Conservation (phyloP, 2,888 invertebrate genomes). For the Mongoloraphidia duomilia region DNA sequence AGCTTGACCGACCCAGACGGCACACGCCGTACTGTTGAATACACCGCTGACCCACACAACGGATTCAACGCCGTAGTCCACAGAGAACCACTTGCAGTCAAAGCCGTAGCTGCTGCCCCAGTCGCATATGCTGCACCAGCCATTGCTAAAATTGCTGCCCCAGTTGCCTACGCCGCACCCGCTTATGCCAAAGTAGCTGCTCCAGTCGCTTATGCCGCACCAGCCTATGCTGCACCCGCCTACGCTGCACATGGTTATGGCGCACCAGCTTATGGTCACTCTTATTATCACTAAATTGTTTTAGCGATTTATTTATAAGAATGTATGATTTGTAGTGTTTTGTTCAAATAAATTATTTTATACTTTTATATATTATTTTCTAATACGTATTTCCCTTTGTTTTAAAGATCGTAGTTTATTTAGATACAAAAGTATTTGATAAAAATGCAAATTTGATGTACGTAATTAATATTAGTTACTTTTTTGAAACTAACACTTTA, state of each 20-base stretch:
- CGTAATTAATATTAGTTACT: no score
- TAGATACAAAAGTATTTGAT: no score
- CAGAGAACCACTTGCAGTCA: not conserved
- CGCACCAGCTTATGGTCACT: not conserved
- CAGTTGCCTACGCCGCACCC: slow-evolving; percentile 1
- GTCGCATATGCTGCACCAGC: not conserved
- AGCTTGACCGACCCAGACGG: slow-evolving; percentile 34
- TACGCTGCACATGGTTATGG: not conserved
- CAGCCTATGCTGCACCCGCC: slow-evolving; percentile 11
- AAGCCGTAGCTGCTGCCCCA: not conserved
- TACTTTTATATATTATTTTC: not conserved
- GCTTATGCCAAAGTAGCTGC: not conserved
- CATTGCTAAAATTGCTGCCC: not conserved
- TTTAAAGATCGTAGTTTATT: no score
- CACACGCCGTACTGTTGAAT: slow-evolving; percentile 32
- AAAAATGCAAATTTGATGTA: no score
- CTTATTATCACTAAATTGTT: not conserved
- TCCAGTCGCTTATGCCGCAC: slow-evolving; percentile 6
- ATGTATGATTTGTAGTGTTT: not conserved
- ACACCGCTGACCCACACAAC: slow-evolving; percentile 19
- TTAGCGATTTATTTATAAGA: not conserved
- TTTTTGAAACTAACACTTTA: no score
- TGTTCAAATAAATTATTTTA: not conserved
- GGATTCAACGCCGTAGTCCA: slow-evolving; percentile 17
- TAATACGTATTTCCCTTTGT: no score